phyloP scores from a whole-genome alignment of 2,888 invertebrate species.

The Lapara coniferarum region DNA sequence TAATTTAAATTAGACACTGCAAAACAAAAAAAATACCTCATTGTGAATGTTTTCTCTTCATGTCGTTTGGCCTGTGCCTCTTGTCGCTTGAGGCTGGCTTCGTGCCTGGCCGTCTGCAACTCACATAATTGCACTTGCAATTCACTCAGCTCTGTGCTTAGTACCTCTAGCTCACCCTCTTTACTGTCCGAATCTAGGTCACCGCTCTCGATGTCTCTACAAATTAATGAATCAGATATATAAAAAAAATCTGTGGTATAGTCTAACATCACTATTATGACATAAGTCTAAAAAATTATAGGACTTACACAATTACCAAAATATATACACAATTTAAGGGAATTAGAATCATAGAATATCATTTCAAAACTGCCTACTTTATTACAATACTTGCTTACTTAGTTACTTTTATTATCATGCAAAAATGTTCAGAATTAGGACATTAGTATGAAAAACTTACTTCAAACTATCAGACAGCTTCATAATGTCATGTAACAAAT shows the following conservation, averaged over 20 bases:
- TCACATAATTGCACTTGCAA: conserved; percentile 53
- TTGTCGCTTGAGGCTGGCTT: conserved; percentile 37
- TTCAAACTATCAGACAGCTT: conserved; percentile 60
- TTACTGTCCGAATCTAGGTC: conserved; percentile 65
- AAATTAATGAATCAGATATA: conserved; percentile 22
- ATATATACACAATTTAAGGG: no score
- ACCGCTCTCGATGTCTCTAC: conserved; percentile 62
- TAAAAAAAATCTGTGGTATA: neutral
- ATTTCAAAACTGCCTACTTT: no score
- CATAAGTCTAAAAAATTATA: no score
- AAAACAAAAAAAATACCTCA: no score
- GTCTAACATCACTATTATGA: no score
- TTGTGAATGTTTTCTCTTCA: conserved; percentile 39
- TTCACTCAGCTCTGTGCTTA: conserved; percentile 58
- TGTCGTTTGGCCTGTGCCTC: conserved; percentile 42
- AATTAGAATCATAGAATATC: no score
- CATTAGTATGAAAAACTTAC: conserved; percentile 47
- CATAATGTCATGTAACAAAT: conserved; percentile 64
- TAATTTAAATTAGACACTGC: no score
- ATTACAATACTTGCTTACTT: no score
- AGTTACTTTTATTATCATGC: conserved; percentile 1
- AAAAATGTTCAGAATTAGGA: no score
- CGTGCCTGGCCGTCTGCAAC: conserved; percentile 45
- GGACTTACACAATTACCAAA: no score
- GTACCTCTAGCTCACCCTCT: conserved; percentile 64